Base-by-base conservation (phyloP, 2,113 vertebrate genomes). In the Apteryx owenii region DNA sequence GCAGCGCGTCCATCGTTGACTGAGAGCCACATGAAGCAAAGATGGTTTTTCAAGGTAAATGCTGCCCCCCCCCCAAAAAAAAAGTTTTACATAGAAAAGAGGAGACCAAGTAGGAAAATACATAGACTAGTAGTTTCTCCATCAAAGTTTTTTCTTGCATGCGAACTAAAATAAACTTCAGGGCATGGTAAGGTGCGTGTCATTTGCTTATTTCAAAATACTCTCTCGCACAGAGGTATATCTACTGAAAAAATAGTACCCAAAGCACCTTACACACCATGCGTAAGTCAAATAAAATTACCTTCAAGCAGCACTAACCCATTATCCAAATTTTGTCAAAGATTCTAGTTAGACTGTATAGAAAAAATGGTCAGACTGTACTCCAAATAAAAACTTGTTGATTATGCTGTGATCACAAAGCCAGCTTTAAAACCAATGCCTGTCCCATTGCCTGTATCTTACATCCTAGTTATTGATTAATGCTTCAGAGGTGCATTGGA, bases 331-430 rank as follows among this genome's bases (percentile, higher is more conserved):
- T 92, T 94, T 91, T 97, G 70, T 93, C 77, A 95, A 76, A 93
- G 81, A 91, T 82, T 96, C 54, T 90, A 29, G 23, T 81, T 68
- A 60, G 62, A 92, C 21, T 87, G 16, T 82, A 60, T 40, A 88
- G 56, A 92, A 95, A 77, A 60, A 85, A 80, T 75, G 80, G n/a
- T 46, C 48, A 94, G 42, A 38, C 66, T 91, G 46, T 71, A 81
- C 58, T 94, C 73, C 88, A 93, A 97, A 97, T 79, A 97, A 96
- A 97, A 97, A 95, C 62, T 51, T 62, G 97, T 95, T 91, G 38
- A 36, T 81, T 87, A 96, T 12, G 44, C 79, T 81, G 71, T 5
- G 14, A 87, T 88, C 69, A 96, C 13, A n/a, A n/a, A 85, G 81
- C 56, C 89, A 92, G 65, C 40, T 95, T 96, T 96, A 90, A 95